These are phyloP conservation scores for Galagoides demidoff DNA, from an alignment of 2,797 vertebrate species.

Conservation along the genomic window DNA sequence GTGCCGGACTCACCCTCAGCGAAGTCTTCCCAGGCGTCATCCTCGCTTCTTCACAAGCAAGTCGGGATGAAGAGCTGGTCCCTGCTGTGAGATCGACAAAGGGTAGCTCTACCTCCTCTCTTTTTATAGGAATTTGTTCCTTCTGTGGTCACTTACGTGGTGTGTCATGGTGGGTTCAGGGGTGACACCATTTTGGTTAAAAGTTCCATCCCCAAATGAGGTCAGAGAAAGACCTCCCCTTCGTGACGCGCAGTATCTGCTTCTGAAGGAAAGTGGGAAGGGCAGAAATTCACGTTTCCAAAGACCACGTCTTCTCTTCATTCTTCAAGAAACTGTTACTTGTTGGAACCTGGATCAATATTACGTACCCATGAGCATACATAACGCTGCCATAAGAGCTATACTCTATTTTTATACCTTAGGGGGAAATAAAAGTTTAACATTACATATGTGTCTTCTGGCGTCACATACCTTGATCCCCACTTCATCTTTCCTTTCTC, in stretches of 20 bases:
- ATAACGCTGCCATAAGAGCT: background rate
- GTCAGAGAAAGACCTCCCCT: constrained; percentile 66
- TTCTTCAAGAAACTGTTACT: background rate
- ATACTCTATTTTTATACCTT: background rate
- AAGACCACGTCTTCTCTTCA: background rate
- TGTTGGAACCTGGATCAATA: background rate
- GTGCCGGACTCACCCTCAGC: constrained; percentile 64
- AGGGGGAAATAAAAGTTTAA: background rate
- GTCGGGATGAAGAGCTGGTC: background rate
- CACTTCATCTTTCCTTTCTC: constrained; percentile 12
- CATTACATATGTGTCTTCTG: background rate
- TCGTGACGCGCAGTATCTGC: background rate
- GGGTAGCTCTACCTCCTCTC: background rate
- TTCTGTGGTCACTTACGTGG: constrained; percentile 69
- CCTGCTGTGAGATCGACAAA: background rate
- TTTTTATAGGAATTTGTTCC: constrained; percentile 73
- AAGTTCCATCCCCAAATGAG: constrained; percentile 76
- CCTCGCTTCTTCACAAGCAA: background rate
- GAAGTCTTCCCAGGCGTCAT: constrained; percentile 50
- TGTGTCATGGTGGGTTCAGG: constrained; percentile 16
- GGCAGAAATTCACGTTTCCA: constrained; percentile 32
- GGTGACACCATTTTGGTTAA: constrained; percentile 67
- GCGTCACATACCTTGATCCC: background rate
- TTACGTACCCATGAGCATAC: background rate
- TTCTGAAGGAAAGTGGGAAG: constrained; percentile 51